Base-by-base conservation (phyloP, 1,140 invertebrate species). In the Scaptomyza hsui region DNA sequence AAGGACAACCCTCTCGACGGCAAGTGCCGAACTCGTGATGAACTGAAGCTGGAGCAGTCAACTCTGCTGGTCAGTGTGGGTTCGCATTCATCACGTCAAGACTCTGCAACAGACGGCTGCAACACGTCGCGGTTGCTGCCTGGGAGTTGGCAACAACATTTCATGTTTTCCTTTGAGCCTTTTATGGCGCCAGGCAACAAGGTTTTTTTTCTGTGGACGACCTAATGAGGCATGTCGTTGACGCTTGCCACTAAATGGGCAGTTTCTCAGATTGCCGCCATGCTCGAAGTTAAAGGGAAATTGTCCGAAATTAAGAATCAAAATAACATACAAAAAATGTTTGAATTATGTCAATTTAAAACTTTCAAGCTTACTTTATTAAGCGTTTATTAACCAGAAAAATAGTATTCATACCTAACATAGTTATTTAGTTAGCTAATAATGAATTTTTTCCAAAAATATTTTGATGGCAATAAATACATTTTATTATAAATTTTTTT, bases 211-310 rank as follows among this genome's bases (percentile, higher is more conserved):
- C 55, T 75, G 3, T 62, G 42, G 37, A 45, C 12, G 78, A 74
- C 63, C 77, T 65, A 82, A 73, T 73, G 63, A 73, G 78, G 63
- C 73, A 56, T 77, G 78, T 59, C 78, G 76, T 73, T 82, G 73
- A 77, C 78, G 48, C 19, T 29, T 24, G 13, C 18, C 39, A 13
- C 7, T 12, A 42, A 24, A 29, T 41, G 61, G n/a, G 29, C 29
- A 16, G 32, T 13, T 51, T 35, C 29, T 44, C 19, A 52, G 61
- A 35, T 51, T 49, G 32, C 48, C 51, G 26, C 3, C 49, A 29
- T 42, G 13, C 51, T 37, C 13, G 51, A 65, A 61, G 39, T 45
- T 24, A 35, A 18, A 44, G 45, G 19, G 18, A 24, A 64, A 51
- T 55, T 42, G 32, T 15, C 32, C 26, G 5, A 52, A 45, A 68